Base-by-base conservation (phyloP, 2,113 vertebrate genomes). In the Cyprinodon variegatus region DNA sequence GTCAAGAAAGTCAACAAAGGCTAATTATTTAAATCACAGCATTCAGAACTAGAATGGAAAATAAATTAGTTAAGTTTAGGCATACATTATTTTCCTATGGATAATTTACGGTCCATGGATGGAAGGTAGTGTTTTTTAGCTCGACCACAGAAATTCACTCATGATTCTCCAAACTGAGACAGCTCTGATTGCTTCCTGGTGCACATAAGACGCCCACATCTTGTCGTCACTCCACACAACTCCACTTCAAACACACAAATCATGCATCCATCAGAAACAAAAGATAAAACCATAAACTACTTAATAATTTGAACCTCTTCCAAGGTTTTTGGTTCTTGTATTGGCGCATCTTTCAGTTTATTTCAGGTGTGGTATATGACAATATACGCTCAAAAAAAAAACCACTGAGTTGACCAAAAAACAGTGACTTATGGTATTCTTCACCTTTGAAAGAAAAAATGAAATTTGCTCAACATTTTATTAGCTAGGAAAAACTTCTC, bases 371-470 rank as follows among this genome's bases (percentile, higher is more conserved):
- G 29, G 5, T 61, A 36, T 13, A 3, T 38, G 13, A 61, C 11
- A 61, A 38, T 61, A n/a, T 5, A 5, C 2, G 48, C 15, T 36
- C 22, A 38, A 37, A 29, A 9, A 71, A 11, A 73, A 11, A 70
- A 3, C 46, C 2, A 62, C n/a, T 67, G 9, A 70, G 22, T 43
- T 3, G 60, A 22, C 72, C 9, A 10, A 11, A 36, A 13, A 70
- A 70, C 12, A 68, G 5, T 60, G 4, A 50, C 3, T 4, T 7
- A 37, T n/a, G 50, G 13, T 61, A 10, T 63, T 39, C 41, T 68
- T 61, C 66, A 50, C 76, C 68, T 83, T 88, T 82, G 38, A 13
- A 29, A 37, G 72, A 53, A 50, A 36, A 72, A 45, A 50, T 39
- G 17, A n/a, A 11, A 48, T 20, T 39, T 1, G 5, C 40, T 60